Base-by-base conservation (phyloP, 2,113 vertebrate genomes). In the Stegastes partitus region DNA sequence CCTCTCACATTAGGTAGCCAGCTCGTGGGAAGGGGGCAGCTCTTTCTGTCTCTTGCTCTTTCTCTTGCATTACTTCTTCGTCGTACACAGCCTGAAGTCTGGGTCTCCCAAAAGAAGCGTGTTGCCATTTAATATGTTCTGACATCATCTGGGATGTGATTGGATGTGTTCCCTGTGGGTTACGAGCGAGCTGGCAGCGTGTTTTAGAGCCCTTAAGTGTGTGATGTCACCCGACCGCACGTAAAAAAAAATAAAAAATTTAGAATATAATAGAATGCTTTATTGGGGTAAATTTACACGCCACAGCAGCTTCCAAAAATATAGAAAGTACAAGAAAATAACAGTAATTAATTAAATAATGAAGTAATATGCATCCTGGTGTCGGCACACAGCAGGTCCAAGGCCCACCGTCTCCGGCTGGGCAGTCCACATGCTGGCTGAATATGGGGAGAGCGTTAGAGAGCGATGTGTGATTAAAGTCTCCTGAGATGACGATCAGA, bases 91-190 rank as follows among this genome's bases (percentile, higher is more conserved):
- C 82, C 86, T 64, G 1, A 54, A 80, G 81, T 70, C 70, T 78
- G 75, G 70, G 14, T 82, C 66, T 72, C 75, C 21, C 69, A 62
- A 74, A n/a, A 81, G 81, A 77, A 67, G 65, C 44, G 64, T 68
- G 76, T 64, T 77, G 67, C 57, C 25, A 47, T 57, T 73, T 87
- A 79, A 92, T 90, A 68, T 83, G 79, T 80, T 90, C 85, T 78
- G 86, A 90, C 88, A 84, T 89, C 64, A 79, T 87, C 74, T 81
- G 65, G 68, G 83, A 88, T 81, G 80, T 61, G 62, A 74, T 77
- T 69, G 73, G 37, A 79, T 77, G 59, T 16, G 74, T 75, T 74
- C 87, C 80, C 81, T 68, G 21, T 81, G 74, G 81, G 77, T 81
- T 74, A 54, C 19, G 39, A 79, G 73, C 31, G 69, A 87, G 78